Evolutionary conservation across 1,140 invertebrate species (phyloP).

Genomic region (Dinoponera quadriceps): DNA sequence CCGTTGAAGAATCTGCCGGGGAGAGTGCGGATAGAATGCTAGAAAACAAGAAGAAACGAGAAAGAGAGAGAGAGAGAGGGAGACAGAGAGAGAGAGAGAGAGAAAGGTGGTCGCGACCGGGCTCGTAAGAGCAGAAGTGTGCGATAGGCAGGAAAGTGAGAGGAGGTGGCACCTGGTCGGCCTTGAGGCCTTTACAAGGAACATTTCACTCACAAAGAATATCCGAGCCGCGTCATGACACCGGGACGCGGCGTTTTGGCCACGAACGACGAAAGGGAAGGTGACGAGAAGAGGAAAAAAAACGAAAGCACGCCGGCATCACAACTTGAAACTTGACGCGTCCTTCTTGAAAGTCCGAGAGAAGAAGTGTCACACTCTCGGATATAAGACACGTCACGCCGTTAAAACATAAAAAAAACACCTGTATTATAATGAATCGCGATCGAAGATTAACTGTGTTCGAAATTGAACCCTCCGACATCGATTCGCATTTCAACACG

Average conservation of each 20-base stretch:
- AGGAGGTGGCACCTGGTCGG: slow-evolving; percentile 74
- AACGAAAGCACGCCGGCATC: background rate
- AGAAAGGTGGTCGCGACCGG: slow-evolving; percentile 35
- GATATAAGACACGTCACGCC: background rate
- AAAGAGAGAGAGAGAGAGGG: slow-evolving; percentile 31
- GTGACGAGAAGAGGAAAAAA: slow-evolving; percentile 42
- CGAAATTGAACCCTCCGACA: too few species aligned
- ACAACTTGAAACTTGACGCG: background rate
- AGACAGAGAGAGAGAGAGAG: too few species aligned
- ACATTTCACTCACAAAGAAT: slow-evolving; percentile 78
- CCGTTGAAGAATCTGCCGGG: slow-evolving; percentile 1
- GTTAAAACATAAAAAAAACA: too few species aligned
- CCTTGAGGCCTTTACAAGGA: slow-evolving; percentile 75
- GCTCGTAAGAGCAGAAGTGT: slow-evolving; percentile 37
- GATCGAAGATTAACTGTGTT: too few species aligned
- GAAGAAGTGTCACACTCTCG: slow-evolving; percentile 12
- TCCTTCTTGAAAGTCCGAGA: slow-evolving; percentile 5
- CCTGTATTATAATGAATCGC: too few species aligned
- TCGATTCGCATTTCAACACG: too few species aligned
- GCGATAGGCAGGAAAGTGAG: slow-evolving; percentile 75
- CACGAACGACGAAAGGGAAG: slow-evolving; percentile 32
- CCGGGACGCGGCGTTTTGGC: slow-evolving; percentile 32
- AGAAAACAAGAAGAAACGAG: slow-evolving; percentile 25
- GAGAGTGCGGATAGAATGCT: slow-evolving; percentile 19
- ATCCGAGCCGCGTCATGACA: slow-evolving; percentile 59